Percentiles rank a stretch among this genome's conserved stretches.
phyloP scores from a whole-genome alignment of 2,888 invertebrate species.

The Sesia apiformis region DNA sequence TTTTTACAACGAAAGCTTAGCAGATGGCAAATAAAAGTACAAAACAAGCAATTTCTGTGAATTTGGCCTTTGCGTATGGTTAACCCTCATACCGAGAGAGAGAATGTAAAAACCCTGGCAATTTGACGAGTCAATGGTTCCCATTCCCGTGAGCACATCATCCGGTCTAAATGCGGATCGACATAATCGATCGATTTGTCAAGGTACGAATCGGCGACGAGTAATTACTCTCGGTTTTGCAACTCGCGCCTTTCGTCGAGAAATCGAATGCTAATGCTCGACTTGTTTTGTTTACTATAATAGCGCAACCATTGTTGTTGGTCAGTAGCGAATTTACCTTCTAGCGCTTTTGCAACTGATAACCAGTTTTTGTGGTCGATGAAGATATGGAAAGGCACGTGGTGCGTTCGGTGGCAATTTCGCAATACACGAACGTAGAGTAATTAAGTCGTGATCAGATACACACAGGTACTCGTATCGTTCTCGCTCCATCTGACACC shows the following conservation, averaged over 20 bases:
- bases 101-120: constrained; percentile 1
- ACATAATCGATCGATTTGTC: constrained; percentile 30
- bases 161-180: constrained; percentile 13
- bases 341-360: constrained; percentile 37
- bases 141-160: constrained; percentile 4
- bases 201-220: constrained; percentile 21
- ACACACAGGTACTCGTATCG: constrained; percentile 19
- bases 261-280: constrained; percentile 34
- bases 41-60: too few species aligned
- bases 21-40: too few species aligned
- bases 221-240: constrained; percentile 5
- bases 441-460: constrained; percentile 33
- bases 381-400: constrained; percentile 46
- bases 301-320: constrained; percentile 49
- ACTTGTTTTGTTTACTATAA: constrained; percentile 53
- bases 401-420: constrained; percentile 19
- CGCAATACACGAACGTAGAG: constrained; percentile 26
- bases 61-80: too few species aligned
- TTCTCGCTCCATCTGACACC: constrained; percentile 28
- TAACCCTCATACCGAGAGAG: not conserved
- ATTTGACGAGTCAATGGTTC: not conserved
- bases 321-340: constrained; percentile 37
- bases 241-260: constrained; percentile 16
- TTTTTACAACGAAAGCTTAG: too few species aligned
- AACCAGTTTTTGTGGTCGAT: constrained; percentile 55